A percentile compares a stretch with the other conserved stretches of the same genome.
Conservation (phyloP, 2,888 invertebrate species). For the Stramonita haemastoma region DNA sequence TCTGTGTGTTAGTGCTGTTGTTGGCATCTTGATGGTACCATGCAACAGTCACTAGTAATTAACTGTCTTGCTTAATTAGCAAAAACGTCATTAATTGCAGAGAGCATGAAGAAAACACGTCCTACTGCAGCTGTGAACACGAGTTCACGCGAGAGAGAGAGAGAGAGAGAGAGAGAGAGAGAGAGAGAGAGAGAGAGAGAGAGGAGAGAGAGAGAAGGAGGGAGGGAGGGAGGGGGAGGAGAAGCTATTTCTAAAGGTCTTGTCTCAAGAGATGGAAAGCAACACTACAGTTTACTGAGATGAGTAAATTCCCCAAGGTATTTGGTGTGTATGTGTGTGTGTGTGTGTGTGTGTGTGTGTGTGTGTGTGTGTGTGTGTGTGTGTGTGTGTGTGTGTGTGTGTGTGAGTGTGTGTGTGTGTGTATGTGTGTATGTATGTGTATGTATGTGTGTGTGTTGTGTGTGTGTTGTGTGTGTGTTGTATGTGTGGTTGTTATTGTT, state of each 20-base stretch:
- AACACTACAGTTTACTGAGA: too few species aligned
- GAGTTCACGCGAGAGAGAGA: too few species aligned
- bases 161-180: background rate
- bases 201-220: background rate
- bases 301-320: background rate
- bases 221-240: background rate
- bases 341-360: background rate
- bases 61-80: too few species aligned
- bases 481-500: too few species aligned
- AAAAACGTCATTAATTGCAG: too few species aligned
- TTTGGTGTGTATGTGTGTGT: background rate
- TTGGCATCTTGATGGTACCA: too few species aligned
- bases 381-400: background rate
- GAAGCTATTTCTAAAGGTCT: background rate
- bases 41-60: too few species aligned
- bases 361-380: background rate
- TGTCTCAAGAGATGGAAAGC: too few species aligned
- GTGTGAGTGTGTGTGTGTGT: background rate
- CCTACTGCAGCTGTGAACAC: too few species aligned
- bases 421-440: background rate
- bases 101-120: too few species aligned
- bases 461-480: too few species aligned
- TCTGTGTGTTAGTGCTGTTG: too few species aligned
- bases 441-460: background rate
- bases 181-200: conserved; percentile 8